Evolutionary conservation across 2,888 invertebrate genomes (phyloP).

Genomic region (Gari tellinella): DNA sequence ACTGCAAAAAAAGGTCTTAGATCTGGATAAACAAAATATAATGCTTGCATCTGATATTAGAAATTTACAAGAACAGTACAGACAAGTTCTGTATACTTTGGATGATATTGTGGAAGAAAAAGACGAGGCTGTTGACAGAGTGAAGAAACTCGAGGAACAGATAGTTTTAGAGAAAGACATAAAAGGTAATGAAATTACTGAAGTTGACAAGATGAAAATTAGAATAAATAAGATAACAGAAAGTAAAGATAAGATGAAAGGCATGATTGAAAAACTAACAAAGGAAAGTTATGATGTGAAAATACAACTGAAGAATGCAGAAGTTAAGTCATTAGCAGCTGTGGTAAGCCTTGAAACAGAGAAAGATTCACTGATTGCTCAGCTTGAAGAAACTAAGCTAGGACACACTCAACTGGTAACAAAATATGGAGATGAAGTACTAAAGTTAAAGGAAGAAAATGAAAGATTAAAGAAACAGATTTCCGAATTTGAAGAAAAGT

Average conservation of each 20-base stretch:
- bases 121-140: background rate
- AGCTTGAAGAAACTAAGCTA: slow-evolving; percentile 26
- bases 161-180: background rate
- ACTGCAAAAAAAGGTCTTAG: slow-evolving; percentile 34
- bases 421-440: background rate
- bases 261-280: slow-evolving; percentile 16
- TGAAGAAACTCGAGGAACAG: slow-evolving; percentile 9
- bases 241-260: slow-evolving; percentile 1
- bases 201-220: background rate
- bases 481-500: too few species aligned
- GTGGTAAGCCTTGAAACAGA: slow-evolving; percentile 51
- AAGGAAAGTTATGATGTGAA: slow-evolving; percentile 35
- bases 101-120: background rate
- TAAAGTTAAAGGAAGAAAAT: too few species aligned
- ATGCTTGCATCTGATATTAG: slow-evolving; percentile 38
- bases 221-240: background rate
- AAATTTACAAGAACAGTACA: slow-evolving; percentile 28
- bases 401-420: background rate
- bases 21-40: slow-evolving; percentile 47
- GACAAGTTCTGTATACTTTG: background rate
- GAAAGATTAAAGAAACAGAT: too few species aligned
- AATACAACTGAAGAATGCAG: slow-evolving; percentile 49
- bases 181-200: slow-evolving; percentile 8
- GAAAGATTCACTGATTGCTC: slow-evolving; percentile 44
- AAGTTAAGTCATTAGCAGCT: slow-evolving; percentile 50